Base-by-base conservation (phyloP, 2,113 vertebrate genomes). In the Ictalurus furcatus region DNA sequence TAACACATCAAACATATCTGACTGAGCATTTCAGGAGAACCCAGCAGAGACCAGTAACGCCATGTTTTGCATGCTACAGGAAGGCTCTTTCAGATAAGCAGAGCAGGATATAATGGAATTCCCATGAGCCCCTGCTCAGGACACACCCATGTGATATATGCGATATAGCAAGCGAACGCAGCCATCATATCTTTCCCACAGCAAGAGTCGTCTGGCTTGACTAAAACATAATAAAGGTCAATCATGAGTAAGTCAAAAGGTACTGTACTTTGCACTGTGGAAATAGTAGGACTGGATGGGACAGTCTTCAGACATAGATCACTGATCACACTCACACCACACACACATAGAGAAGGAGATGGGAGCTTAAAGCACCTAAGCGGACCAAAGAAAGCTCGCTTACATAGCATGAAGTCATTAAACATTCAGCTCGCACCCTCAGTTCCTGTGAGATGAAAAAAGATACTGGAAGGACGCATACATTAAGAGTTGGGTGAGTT, bases 341-440 rank as follows among this genome's bases (percentile, higher is more conserved):
- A 61, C 69, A 85, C 78, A 84, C 87, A 54, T 13, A 82, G 21
- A 61, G 16, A 34, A 30, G 21, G 14, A 44, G 61, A 21, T 28
- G 82, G 21, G 56, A 82, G 65, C 74, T 69, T 85, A 87, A 88
- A 79, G 74, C 34, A 3, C 59, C 67, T 21, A 87, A 91, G 48
- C 84, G 56, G 73, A 80, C 58, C 69, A 67, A 69, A 71, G 67
- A 71, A 61, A 44, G 40, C 71, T 84, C 30, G 40, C 86, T 87
- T 37, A 84, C 78, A 79, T 17, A 73, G 88, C 80, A 90, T 87
- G 85, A 90, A 88, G 40, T 88, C 86, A 91, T 91, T 92, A 91
- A 28, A 54, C 71, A 91, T 89, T 88, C 73, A 85, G 84, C 56
- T 84, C 40, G 7, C 80, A 23, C 54, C 81, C 71, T 76, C 83